Base-by-base conservation (phyloP, 2,113 vertebrate species). In the Aspiorhynchus laticeps region DNA sequence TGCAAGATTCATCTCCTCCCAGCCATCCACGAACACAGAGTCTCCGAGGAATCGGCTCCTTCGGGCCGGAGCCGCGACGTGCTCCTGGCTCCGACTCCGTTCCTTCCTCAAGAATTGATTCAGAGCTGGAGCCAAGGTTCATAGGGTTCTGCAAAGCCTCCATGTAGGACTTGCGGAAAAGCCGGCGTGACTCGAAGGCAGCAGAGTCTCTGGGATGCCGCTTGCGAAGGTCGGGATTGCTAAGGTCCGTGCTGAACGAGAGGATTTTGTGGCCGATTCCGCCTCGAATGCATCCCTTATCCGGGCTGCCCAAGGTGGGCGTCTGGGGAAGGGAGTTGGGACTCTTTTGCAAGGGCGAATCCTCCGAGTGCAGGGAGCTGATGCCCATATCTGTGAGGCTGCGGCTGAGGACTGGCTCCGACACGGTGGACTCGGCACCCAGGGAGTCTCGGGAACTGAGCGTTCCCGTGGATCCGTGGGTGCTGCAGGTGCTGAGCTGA, bases 161-260 rank as follows among this genome's bases (percentile, higher is more conserved):
- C 94, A 97, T 95, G 90, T 97, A 97, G 3, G 96, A 97, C 73
- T 96, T 96, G 56, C 96, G 92, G 87, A 97, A 96, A 87, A 96
- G 92, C 28, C 95, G 93, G 28, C 93, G 94, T 46, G 93, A 93
- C 90, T 96, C 96, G 69, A 94, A 93, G 5, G 91, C 63, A 0
- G 85, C 84, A 0, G 95, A 94, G 90, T 96, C 95, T 88, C 95
- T 92, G 1, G 93, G 90, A 7, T 91, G 91, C 31, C 85, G 93
- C 2, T 93, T 88, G 51, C 90, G 90, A 77, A 93, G 92, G 61
- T 91, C 85, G 0, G 94, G 94, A 83, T 95, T 93, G 85, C 92
- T 95, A 77, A 92, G 89, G 67, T 96, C 95, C 0, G 93, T 92
- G 19, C 87, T 91, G 67, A 95, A 96, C 28, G 94, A 93, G 5